Conservation (phyloP, 1,140 invertebrate species). For the Zophobas atratus region DNA sequence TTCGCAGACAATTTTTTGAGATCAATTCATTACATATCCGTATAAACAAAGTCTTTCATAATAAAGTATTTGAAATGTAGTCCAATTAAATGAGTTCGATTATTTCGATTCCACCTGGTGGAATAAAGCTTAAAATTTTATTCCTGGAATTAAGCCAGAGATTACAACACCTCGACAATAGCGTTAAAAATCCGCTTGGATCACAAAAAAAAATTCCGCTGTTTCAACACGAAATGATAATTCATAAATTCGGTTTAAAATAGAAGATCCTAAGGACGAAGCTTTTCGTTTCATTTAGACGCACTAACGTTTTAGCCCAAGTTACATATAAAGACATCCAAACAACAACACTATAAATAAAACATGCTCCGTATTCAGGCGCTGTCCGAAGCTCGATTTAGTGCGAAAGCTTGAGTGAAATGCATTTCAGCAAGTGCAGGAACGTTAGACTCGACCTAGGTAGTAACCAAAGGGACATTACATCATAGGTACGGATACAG, state of each 20-base stretch:
- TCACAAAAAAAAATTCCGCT: slow-evolving; percentile 15
- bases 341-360: slow-evolving; percentile 40
- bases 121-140: slow-evolving; percentile 31
- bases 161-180: slow-evolving; percentile 37
- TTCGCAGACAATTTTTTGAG: too few species aligned
- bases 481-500: slow-evolving; percentile 44
- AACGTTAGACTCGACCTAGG: slow-evolving; percentile 63
- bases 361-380: slow-evolving; percentile 36
- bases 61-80: too few species aligned
- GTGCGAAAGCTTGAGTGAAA: slow-evolving; percentile 36
- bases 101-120: not conserved
- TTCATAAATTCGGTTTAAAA: slow-evolving; percentile 19
- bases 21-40: too few species aligned
- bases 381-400: slow-evolving; percentile 38
- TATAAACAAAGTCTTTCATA: too few species aligned
- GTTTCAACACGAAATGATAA: slow-evolving; percentile 5
- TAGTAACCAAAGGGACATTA: slow-evolving; percentile 55
- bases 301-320: slow-evolving; percentile 22
- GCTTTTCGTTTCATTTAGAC: not conserved
- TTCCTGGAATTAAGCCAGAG: slow-evolving; percentile 11
- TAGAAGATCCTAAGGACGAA: slow-evolving; percentile 3
- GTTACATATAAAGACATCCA: slow-evolving; percentile 39
- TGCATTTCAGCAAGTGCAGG: slow-evolving; percentile 35
- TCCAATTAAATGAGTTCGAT: too few species aligned
- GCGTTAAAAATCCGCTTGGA: slow-evolving; percentile 8